Evolutionary conservation across 2,113 vertebrate genomes (phyloP).

Genomic region (Menidia beryllina): DNA sequence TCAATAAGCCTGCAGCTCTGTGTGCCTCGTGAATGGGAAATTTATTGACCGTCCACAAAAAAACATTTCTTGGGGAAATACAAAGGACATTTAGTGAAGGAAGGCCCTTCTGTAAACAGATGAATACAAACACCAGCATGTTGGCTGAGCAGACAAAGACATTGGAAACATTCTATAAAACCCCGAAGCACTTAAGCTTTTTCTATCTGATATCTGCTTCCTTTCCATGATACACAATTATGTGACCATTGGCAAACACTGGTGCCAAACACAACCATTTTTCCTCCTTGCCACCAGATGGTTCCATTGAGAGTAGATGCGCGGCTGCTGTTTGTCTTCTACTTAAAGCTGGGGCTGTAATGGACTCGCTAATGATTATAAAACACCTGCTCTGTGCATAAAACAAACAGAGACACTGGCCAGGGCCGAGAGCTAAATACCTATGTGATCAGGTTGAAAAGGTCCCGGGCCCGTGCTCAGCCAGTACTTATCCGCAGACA

Average conservation of each 20-base stretch:
- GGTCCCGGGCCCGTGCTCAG: conserved; percentile 58
- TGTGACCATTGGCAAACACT: conserved; percentile 79
- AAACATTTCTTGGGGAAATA: conserved; percentile 47
- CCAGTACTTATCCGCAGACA: conserved; percentile 67
- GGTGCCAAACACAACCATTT: conserved; percentile 75
- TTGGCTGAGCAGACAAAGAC: conserved; percentile 63
- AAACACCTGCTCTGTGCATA: conserved; percentile 86
- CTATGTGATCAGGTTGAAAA: conserved; percentile 79
- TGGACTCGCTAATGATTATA: conserved; percentile 80
- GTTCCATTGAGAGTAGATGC: conserved; percentile 77
- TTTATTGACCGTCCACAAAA: conserved; percentile 52
- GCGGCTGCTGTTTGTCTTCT: conserved; percentile 80
- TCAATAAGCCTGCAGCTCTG: not conserved
- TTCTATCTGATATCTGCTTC: conserved; percentile 60
- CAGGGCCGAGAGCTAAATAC: conserved; percentile 78
- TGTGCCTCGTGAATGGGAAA: conserved; percentile 30
- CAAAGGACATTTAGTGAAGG: conserved; percentile 57
- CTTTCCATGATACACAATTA: conserved; percentile 76
- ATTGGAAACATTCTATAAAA: conserved; percentile 64
- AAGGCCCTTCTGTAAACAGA: conserved; percentile 59
- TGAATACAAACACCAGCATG: conserved; percentile 73
- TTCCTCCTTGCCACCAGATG: conserved; percentile 82
- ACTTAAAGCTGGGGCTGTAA: conserved; percentile 75
- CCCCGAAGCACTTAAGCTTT: conserved; percentile 64
- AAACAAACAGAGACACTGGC: conserved; percentile 81